phyloP scores from a whole-genome alignment of 2,888 invertebrate species.

The Sclerodermus sp. region DNA sequence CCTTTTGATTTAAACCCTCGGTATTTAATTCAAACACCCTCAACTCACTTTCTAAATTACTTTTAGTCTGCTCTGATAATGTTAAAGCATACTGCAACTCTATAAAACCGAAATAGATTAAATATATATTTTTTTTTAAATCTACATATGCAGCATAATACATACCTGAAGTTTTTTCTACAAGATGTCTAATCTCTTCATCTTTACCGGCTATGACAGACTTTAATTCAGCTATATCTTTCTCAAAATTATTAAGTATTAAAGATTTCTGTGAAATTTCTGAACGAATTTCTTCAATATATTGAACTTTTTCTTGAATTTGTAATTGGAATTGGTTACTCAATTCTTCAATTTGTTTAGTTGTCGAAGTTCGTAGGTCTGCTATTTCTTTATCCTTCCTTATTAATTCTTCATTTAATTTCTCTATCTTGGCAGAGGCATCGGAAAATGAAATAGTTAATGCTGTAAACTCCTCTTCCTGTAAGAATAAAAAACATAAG shows the following conservation, averaged over 20 bases:
- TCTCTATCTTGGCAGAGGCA: slow-evolving; percentile 63
- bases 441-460: slow-evolving; percentile 64
- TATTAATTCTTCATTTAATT: slow-evolving; percentile 62
- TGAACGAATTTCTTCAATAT: slow-evolving; percentile 39
- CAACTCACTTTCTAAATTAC: slow-evolving; percentile 46
- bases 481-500: background rate
- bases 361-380: slow-evolving; percentile 36
- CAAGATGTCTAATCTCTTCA: slow-evolving; percentile 46
- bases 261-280: slow-evolving; percentile 35
- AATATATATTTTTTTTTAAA: background rate
- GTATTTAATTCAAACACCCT: slow-evolving; percentile 38
- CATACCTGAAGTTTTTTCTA: slow-evolving; percentile 44
- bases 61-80: slow-evolving; percentile 45
- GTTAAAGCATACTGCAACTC: slow-evolving; percentile 46
- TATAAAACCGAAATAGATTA: slow-evolving; percentile 21
- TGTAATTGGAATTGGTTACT: slow-evolving; percentile 45
- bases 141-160: background rate
- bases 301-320: slow-evolving; percentile 42
- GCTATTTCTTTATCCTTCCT: slow-evolving; percentile 63
- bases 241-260: slow-evolving; percentile 41
- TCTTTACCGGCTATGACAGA: slow-evolving; percentile 43
- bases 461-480: slow-evolving; percentile 58
- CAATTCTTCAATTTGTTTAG: slow-evolving; percentile 42
- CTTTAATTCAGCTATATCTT: slow-evolving; percentile 42
- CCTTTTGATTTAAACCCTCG: slow-evolving; percentile 63